Evolutionary conservation across 2,888 invertebrate genomes (phyloP).

Genomic region (Electrophaes corylata): DNA sequence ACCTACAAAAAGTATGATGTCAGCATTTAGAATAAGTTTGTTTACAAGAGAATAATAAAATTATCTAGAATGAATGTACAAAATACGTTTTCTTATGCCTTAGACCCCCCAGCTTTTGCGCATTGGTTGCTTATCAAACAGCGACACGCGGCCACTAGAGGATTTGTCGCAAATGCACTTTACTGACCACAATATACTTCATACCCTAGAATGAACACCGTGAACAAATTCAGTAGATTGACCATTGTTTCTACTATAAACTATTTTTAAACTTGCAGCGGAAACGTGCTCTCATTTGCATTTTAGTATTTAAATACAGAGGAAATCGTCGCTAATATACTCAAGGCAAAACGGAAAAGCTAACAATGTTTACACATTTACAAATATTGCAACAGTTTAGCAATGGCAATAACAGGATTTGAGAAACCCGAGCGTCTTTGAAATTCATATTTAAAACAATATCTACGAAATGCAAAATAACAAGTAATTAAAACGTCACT

Average conservation of each 20-base stretch:
- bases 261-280: slow-evolving; percentile 34
- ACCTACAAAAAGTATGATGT: too few species aligned
- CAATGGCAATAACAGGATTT: not conserved
- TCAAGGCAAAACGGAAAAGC: slow-evolving; percentile 14
- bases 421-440: slow-evolving; percentile 8
- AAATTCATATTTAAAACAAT: slow-evolving; percentile 49
- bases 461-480: slow-evolving; percentile 47
- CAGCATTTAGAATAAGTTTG: too few species aligned
- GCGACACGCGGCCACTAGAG: slow-evolving; percentile 71
- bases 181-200: slow-evolving; percentile 51
- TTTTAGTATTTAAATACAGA: slow-evolving; percentile 34
- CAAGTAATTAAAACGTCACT: slow-evolving; percentile 59
- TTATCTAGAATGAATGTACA: not conserved
- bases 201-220: slow-evolving; percentile 21
- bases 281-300: slow-evolving; percentile 36
- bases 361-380: slow-evolving; percentile 14
- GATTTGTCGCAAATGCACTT: slow-evolving; percentile 74
- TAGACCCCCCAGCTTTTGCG: slow-evolving; percentile 43
- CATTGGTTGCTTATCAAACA: slow-evolving; percentile 74
- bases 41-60: not conserved
- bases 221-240: slow-evolving; percentile 16
- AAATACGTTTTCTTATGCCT: slow-evolving; percentile 35
- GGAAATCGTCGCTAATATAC: slow-evolving; percentile 17
- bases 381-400: slow-evolving; percentile 10
- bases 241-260: slow-evolving; percentile 9